Percentiles rank a stretch among this genome's conserved stretches.
phyloP scores from a whole-genome alignment of 1,140 invertebrate species.

The Hypothenemus hampei region DNA sequence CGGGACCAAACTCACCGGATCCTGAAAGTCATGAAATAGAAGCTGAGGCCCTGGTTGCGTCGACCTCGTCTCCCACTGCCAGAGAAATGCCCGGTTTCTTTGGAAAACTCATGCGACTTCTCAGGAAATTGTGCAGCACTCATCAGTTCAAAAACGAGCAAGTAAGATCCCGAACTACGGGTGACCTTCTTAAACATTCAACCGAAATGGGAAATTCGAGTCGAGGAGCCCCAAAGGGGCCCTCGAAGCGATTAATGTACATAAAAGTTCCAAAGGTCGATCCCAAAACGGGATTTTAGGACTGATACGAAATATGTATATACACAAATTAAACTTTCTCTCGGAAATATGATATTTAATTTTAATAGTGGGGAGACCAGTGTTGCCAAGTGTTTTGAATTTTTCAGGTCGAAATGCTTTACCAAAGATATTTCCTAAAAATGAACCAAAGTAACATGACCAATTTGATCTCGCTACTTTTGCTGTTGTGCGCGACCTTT shows the following conservation, averaged over 20 bases:
- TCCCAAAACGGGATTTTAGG: no score
- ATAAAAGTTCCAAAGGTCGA: no score
- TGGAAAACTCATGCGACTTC: conserved; percentile 31
- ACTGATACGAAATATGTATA: no score
- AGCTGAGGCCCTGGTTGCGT: conserved; percentile 36
- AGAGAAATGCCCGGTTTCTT: conserved; percentile 32
- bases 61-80: background rate
- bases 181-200: no score
- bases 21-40: conserved; percentile 37
- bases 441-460: conserved; percentile 90
- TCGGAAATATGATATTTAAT: no score
- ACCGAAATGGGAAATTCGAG: no score
- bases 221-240: no score
- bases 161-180: no score
- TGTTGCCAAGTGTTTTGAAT: no score
- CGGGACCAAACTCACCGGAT: conserved; percentile 38
- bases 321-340: no score
- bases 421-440: conserved; percentile 87
- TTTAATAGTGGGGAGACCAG: no score
- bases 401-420: conserved; percentile 77
- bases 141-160: conserved; percentile 67
- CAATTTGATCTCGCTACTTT: conserved; percentile 70
- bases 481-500: conserved; percentile 62
- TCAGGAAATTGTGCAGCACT: conserved; percentile 50
- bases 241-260: no score